phyloP scores from a whole-genome alignment of 2,113 vertebrate genomes.

The Ophiodon elongatus region DNA sequence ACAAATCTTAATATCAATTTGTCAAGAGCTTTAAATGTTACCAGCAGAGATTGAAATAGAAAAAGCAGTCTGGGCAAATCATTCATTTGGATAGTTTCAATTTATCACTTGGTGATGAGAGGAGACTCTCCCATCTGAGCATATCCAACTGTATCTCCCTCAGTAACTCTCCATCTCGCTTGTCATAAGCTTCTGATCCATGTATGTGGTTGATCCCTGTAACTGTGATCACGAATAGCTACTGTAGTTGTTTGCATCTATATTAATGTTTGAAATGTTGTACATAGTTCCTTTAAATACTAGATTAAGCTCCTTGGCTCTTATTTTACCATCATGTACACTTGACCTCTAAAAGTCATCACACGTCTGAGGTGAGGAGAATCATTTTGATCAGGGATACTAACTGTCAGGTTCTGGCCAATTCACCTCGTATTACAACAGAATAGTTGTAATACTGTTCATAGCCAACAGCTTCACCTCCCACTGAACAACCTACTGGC shows the following conservation, averaged over 20 bases:
- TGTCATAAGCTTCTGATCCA: background rate
- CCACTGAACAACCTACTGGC: background rate
- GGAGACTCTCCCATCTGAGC: no score
- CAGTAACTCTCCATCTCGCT: background rate
- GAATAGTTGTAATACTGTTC: no score
- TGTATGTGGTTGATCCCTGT: no score
- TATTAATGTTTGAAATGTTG: background rate
- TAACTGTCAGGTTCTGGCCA: no score
- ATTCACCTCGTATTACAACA: background rate
- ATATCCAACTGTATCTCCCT: background rate
- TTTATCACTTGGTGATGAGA: background rate
- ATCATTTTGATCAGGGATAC: background rate
- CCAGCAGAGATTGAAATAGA: background rate
- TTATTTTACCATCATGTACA: background rate
- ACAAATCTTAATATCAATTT: background rate
- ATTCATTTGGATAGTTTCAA: background rate
- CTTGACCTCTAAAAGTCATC: background rate
- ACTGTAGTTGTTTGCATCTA: background rate
- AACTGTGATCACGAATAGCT: no score
- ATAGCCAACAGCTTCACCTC: background rate
- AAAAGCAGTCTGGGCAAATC: background rate
- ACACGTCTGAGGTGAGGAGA: background rate
- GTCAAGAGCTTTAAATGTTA: background rate
- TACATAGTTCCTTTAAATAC: background rate
- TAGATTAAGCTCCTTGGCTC: background rate